These are phyloP conservation scores for Trachymyrmex cornetzi DNA, from an alignment of 1,140 invertebrate genomes.

Conservation along the genomic window DNA sequence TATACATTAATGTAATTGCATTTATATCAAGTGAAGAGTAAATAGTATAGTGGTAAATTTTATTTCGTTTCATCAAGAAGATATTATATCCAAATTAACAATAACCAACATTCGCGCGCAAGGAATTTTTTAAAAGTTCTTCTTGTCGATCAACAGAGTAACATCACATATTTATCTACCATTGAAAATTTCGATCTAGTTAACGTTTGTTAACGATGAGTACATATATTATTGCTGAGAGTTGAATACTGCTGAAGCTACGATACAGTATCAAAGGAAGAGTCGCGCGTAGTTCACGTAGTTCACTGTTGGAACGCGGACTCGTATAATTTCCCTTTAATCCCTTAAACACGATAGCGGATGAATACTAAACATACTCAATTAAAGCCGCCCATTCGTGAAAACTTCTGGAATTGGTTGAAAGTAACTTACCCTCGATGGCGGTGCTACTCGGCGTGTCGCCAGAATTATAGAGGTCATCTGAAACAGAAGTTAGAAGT, in stretches of 20 bases:
- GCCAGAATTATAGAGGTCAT: constrained; percentile 79
- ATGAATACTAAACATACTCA: constrained; percentile 79
- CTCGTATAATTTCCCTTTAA: constrained; percentile 75
- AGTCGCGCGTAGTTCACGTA: constrained; percentile 40
- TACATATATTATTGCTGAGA: constrained; percentile 32
- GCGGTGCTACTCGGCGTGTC: constrained; percentile 67
- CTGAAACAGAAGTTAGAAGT: constrained; percentile 77
- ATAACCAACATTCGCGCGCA: too few relatives aligned
- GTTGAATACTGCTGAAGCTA: constrained; percentile 21
- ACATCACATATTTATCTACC: not conserved
- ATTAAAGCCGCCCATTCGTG: constrained; percentile 73
- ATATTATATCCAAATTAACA: too few relatives aligned
- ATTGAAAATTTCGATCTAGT: not conserved
- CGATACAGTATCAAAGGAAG: constrained; percentile 53
- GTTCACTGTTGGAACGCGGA: constrained; percentile 56
- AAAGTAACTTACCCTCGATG: constrained; percentile 79
- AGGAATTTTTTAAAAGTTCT: not conserved
- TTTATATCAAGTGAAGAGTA: too few relatives aligned
- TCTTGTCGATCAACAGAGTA: not conserved
- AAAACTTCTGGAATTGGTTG: constrained; percentile 71
- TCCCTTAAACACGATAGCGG: constrained; percentile 77
- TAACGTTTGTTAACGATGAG: constrained; percentile 5
- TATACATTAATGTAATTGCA: constrained; percentile 1
- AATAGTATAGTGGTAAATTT: too few relatives aligned
- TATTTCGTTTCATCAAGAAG: too few relatives aligned